Conservation (phyloP, 2,797 vertebrate genomes). For the Lophura swinhoii region DNA sequence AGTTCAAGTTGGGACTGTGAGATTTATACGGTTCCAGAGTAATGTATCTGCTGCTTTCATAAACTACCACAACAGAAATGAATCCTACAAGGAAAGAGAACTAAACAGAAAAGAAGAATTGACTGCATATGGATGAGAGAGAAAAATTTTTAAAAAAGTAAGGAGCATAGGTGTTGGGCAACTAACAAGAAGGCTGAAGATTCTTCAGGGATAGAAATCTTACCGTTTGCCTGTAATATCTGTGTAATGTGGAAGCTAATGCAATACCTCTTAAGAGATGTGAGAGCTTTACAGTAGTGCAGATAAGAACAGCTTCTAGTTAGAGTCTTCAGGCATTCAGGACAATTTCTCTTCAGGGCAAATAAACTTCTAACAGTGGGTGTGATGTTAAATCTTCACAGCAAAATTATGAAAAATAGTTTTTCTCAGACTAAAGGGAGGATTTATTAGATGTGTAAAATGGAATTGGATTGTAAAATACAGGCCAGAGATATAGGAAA, state of each 20-base stretch:
- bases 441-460: not conserved
- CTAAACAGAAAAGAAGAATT: not conserved
- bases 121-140: slow-evolving; percentile 3
- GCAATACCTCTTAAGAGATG: slow-evolving; percentile 1
- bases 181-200: slow-evolving; percentile 33
- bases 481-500: not conserved
- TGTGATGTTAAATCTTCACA: not conserved
- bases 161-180: not conserved
- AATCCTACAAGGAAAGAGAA: slow-evolving; percentile 38
- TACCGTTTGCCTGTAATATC: not conserved
- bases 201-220: slow-evolving; percentile 32
- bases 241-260: not conserved
- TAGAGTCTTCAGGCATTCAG: not conserved
- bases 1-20: slow-evolving; percentile 15
- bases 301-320: not conserved
- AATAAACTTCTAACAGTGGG: not conserved
- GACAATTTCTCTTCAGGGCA: not conserved
- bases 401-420: not conserved
- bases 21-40: slow-evolving; percentile 50
- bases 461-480: not conserved
- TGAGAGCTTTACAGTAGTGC: not conserved
- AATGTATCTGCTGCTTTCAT: slow-evolving; percentile 26
- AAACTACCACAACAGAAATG: not conserved
- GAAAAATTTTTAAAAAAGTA: not conserved
- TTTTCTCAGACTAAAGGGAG: not conserved